Evolutionary conservation across 30 jellyfish, hydroid and myxozoan species (phyloP).

Genomic region (Nemopilema nomurai): DNA sequence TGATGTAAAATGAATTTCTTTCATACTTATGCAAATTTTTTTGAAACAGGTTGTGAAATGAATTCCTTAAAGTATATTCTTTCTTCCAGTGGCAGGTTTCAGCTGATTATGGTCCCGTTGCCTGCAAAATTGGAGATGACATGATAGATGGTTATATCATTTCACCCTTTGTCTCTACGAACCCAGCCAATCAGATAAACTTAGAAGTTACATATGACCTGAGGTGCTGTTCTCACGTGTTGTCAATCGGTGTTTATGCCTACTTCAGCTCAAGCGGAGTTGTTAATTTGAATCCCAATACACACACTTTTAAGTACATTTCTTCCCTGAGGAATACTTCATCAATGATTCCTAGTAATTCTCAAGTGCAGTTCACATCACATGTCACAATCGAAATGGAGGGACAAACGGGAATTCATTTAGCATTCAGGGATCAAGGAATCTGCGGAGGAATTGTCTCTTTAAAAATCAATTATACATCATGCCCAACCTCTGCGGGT

Average conservation of each 20-base stretch:
- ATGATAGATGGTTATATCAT: constrained; percentile 15
- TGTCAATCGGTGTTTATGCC: constrained; percentile 13
- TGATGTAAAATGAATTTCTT: too few relatives aligned
- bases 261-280: background rate
- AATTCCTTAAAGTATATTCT: too few relatives aligned
- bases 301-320: background rate
- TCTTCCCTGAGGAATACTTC: constrained; percentile 17
- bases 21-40: too few relatives aligned
- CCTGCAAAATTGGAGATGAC: background rate
- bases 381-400: constrained; percentile 1
- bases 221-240: background rate
- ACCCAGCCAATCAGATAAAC: constrained; percentile 24
- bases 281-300: constrained; percentile 3
- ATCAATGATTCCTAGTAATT: background rate
- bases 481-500: constrained; percentile 62
- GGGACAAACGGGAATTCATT: constrained; percentile 8
- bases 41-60: too few relatives aligned
- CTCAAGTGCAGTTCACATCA: background rate
- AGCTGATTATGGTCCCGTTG: background rate
- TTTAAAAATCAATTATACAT: constrained; percentile 8
- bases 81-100: background rate
- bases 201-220: background rate
- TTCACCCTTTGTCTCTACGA: background rate
- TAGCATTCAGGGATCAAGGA: constrained; percentile 54
- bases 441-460: constrained; percentile 22